These are phyloP conservation scores for Dascillus cervinus DNA, from an alignment of 2,888 invertebrate genomes.

Conservation along the genomic window DNA sequence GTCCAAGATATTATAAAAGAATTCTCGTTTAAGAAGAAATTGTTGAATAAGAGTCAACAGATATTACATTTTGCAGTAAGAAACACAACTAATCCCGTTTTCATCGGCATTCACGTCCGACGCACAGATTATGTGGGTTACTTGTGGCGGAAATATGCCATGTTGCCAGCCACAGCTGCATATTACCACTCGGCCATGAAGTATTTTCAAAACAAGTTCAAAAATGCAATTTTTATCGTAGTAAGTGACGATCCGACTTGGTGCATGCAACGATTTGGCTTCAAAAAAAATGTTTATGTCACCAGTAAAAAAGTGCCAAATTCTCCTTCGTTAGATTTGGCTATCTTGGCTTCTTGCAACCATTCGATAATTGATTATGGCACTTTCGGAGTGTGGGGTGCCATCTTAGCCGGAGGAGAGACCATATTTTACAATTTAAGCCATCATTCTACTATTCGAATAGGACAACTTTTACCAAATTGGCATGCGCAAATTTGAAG, in stretches of 20 bases:
- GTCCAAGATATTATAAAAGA: slow-evolving; percentile 50
- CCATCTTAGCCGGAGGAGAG: slow-evolving; percentile 45
- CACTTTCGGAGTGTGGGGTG: slow-evolving; percentile 47
- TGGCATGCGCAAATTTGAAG: slow-evolving; percentile 38
- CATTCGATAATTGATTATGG: slow-evolving; percentile 49
- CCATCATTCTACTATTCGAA: slow-evolving; percentile 36
- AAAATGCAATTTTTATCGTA: slow-evolving; percentile 39
- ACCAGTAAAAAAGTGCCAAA: slow-evolving; percentile 35
- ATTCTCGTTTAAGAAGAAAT: slow-evolving; percentile 46
- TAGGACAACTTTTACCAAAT: slow-evolving; percentile 41
- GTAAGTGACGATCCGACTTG: slow-evolving; percentile 46
- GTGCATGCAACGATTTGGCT: slow-evolving; percentile 39
- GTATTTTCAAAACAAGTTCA: slow-evolving; percentile 40
- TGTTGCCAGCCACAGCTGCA: slow-evolving; percentile 35
- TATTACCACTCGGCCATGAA: slow-evolving; percentile 43
- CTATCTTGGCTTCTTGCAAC: slow-evolving; percentile 45
- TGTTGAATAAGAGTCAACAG: slow-evolving; percentile 43
- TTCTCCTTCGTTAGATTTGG: slow-evolving; percentile 42
- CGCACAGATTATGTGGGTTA: slow-evolving; percentile 51
- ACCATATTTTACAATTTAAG: slow-evolving; percentile 42
- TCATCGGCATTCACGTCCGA: slow-evolving; percentile 49
- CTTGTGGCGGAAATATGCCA: slow-evolving; percentile 45
- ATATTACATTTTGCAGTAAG: slow-evolving; percentile 36
- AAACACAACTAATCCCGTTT: slow-evolving; percentile 31
- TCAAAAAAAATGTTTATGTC: slow-evolving; percentile 37